A percentile compares a stretch with the other conserved stretches of the same genome.
phyloP scores from a whole-genome alignment of 2,113 vertebrate species.

The Nycticebus coucang region DNA sequence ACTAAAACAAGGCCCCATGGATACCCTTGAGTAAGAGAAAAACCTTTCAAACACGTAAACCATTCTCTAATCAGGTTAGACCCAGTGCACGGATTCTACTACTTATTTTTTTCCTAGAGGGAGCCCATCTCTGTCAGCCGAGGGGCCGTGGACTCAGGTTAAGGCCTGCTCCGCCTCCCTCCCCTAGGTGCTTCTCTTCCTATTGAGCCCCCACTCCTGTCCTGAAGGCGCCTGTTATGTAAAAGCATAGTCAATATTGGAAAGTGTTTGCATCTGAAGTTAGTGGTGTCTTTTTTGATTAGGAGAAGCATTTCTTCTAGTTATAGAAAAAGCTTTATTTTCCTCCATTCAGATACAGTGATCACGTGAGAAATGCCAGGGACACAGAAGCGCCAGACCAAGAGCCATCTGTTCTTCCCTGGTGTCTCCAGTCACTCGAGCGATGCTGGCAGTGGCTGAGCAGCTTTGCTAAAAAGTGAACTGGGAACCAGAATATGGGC shows the following conservation, averaged over 20 bases:
- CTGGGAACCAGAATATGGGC: not conserved
- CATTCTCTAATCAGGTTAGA: not conserved
- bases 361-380: conserved; percentile 76
- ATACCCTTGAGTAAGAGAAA: not conserved
- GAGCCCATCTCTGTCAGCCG: not conserved
- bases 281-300: conserved; percentile 54
- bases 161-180: accelerated
- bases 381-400: conserved; percentile 76
- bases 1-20: not conserved
- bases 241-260: not conserved
- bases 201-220: accelerated
- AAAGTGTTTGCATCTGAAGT: conserved; percentile 63
- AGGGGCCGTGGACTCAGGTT: not conserved
- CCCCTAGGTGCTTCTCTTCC: not conserved
- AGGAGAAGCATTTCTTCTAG: conserved; percentile 69
- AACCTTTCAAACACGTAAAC: not conserved
- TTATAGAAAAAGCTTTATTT: conserved; percentile 72
- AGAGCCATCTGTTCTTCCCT: conserved; percentile 79
- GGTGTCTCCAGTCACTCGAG: conserved; percentile 59
- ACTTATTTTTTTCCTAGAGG: not conserved
- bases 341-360: conserved; percentile 68
- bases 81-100: not conserved
- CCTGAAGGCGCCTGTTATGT: not conserved
- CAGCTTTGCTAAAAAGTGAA: not conserved
- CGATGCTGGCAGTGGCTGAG: not conserved